phyloP scores from a whole-genome alignment of 2,888 invertebrate genomes.

The Chaitophorus viminalis region DNA sequence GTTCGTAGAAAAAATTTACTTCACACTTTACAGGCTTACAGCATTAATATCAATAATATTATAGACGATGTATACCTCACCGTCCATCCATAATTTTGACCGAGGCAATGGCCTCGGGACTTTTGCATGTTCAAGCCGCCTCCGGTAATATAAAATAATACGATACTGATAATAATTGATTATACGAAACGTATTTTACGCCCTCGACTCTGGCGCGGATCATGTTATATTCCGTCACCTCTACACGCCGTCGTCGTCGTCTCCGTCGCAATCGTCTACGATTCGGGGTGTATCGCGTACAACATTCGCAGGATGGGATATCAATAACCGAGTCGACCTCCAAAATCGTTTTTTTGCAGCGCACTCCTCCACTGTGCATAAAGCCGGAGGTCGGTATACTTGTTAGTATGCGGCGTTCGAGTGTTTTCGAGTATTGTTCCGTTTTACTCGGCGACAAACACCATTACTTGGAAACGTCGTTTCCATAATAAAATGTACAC shows the following conservation, averaged over 20 bases:
- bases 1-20: too few species aligned
- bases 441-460: neutral
- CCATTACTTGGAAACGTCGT: neutral
- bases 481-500: too few species aligned
- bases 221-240: neutral
- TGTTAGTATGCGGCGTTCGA: too few species aligned
- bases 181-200: too few species aligned
- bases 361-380: neutral
- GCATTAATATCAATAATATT: too few species aligned
- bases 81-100: too few species aligned
- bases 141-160: neutral
- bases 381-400: neutral
- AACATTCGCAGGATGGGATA: neutral
- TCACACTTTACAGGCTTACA: too few species aligned
- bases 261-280: neutral
- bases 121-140: too few species aligned
- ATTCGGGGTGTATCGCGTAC: too few species aligned
- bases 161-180: neutral
- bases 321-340: neutral
- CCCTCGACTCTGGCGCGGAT: neutral
- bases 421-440: neutral
- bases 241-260: neutral
- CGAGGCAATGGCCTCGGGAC: too few species aligned
- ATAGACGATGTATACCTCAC: too few species aligned
- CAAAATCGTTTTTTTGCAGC: neutral